phyloP scores from a whole-genome alignment of 2,113 vertebrate species.

The Cephalopterus ornatus region DNA sequence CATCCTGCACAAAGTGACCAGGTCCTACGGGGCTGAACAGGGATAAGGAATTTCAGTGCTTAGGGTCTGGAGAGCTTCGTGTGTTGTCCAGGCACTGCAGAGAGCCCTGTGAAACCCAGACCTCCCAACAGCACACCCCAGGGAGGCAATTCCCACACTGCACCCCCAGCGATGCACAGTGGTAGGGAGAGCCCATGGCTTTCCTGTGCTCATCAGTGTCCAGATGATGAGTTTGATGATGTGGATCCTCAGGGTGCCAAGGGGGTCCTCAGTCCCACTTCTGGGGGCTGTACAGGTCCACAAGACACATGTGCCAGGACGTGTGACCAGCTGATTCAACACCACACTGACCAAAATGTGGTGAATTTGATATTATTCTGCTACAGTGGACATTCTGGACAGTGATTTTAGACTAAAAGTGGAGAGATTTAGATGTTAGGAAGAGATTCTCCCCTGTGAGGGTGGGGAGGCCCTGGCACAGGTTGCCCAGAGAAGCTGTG shows the following conservation, averaged over 20 bases:
- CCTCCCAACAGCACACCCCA: background rate
- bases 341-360: background rate
- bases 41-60: background rate
- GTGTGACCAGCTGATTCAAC: too few relatives aligned
- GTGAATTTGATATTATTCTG: too few relatives aligned
- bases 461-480: too few relatives aligned
- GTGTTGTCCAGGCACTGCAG: background rate
- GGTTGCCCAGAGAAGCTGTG: too few relatives aligned
- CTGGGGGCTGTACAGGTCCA: background rate
- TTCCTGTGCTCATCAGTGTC: background rate
- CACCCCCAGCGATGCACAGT: background rate
- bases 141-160: background rate
- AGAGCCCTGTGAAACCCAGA: background rate
- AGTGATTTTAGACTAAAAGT: too few relatives aligned
- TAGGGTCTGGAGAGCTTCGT: background rate
- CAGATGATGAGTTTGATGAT: background rate
- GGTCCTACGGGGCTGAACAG: background rate
- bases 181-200: background rate
- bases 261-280: background rate
- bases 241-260: accelerated
- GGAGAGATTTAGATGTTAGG: too few relatives aligned
- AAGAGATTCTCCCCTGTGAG: too few relatives aligned
- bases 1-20: background rate
- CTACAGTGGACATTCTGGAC: too few relatives aligned
- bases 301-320: background rate